Base-by-base conservation (phyloP, 2,888 invertebrate genomes). In the Coenonympha arcania region DNA sequence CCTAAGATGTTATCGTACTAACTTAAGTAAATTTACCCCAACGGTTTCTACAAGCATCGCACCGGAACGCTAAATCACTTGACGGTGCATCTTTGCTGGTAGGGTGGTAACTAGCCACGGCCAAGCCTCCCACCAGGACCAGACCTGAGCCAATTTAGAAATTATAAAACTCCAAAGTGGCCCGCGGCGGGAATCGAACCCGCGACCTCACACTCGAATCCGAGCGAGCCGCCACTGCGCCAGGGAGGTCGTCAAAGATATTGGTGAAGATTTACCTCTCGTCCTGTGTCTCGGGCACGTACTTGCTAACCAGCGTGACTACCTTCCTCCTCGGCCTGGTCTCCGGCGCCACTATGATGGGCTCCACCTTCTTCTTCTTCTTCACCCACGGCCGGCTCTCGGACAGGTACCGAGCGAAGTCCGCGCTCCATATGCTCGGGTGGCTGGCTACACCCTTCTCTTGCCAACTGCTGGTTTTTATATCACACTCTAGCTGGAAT, bases 381-480 rank as follows among this genome's bases (percentile, higher is more conserved):
- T 72, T 82, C 55, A 56, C 59, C 85, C 85, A 86, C 0, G 84
- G 84, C 1, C 54, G 54, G 0, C 55, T 5, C 0, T 79, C 70
- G 0, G 56, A 28, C 0, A 81, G 42, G 52, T 80, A 57, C 1
- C 62, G 47, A 4, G 33, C 56, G 54, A 74, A 88, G 4, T 69
- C 69, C 9, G 60, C 55, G 2, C 65, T 70, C 88, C 88, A 88
- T 24, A 88, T 88, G 56, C 85, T 87, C 0, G 83, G 81, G 47
- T 88, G 84, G 0, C 68, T 57, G 0, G 84, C 72, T 6, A 75
- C 54, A 0, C 65, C 68, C 50, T 65, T 71, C 1, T 80, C 76
- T 54, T 76, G 78, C 86, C 86, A 87, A 51, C 67, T 72, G 26
- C 57, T 66, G 0, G 78, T 79, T 66, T 77, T 85, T 9, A 76